Evolutionary conservation across 30 jellyfish, hydroid and myxozoan genomes (phyloP).

Genomic region (Nemopilema nomurai): DNA sequence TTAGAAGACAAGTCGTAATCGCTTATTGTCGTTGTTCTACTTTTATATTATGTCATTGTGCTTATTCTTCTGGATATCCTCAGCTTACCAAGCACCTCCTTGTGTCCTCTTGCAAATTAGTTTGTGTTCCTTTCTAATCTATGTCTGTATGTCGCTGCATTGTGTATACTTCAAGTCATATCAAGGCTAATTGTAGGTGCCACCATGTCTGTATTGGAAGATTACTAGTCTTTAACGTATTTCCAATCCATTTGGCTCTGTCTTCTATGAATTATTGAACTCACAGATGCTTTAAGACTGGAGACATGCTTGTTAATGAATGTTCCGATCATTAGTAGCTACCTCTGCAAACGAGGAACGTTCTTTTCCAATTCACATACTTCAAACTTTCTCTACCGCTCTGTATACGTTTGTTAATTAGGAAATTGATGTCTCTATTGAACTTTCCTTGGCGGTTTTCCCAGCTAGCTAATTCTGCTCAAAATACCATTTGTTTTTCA

Average conservation of each 20-base stretch:
- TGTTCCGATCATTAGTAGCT: neutral
- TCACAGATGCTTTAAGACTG: neutral
- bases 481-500: too few relatives aligned
- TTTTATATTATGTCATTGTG: slow-evolving; percentile 11
- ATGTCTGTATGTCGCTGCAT: neutral
- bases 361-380: too few relatives aligned
- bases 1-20: slow-evolving; percentile 35
- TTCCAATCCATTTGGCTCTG: neutral
- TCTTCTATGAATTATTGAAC: neutral
- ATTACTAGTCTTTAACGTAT: neutral
- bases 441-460: too few relatives aligned
- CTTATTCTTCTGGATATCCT: slow-evolving; percentile 1
- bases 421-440: too few relatives aligned
- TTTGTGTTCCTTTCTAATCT: neutral
- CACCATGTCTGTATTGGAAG: neutral
- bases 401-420: too few relatives aligned
- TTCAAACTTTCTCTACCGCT: too few relatives aligned
- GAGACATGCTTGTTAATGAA: neutral
- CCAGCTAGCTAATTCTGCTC: too few relatives aligned
- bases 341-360: neutral
- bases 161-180: neutral
- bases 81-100: slow-evolving; percentile 24
- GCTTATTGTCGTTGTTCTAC: slow-evolving; percentile 34
- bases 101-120: neutral
- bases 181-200: neutral